Evolutionary conservation across 2,888 invertebrate species (phyloP), one percentile per base, ranked within the genome.

Genomic region (Prosopocoilus inquinatus): DNA sequence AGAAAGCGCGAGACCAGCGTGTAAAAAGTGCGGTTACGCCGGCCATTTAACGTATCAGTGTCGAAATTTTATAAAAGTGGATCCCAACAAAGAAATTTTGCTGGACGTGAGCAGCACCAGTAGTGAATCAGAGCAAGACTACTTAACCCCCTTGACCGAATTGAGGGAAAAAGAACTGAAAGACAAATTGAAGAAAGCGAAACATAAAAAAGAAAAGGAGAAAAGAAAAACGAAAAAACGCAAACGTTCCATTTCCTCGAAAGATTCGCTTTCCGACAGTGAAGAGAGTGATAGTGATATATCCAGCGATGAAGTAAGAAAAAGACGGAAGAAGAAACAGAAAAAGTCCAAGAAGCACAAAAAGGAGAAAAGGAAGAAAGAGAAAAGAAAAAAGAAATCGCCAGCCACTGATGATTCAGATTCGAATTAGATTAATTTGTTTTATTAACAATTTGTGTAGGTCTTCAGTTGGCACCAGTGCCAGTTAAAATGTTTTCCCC

Each of bases 11-110:
- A 81, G 93, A 44, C 89, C 93, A 13, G 92, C 95, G 0, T 96
- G 96, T 74, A 94, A 91, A 75, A 95, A 94, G 78, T 96, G 96
- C 81, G 96, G 96, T 64, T 96, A 96, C 78, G 91, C 94, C 58
- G 96, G 96, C 1, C 96, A 97, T 76, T 82, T 97, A 67, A 96
- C 97, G 9, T 96, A 90, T 76, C 96, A 97, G 74, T 97, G 96
- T 72, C 82, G 96, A 67, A 97, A 97, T 77, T 96, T 96, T 75
- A 87, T 96, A 54, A 93, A 95, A 83, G 86, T 95, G 20, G 94
- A 96, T 72, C 95, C 96, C 0, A 89, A 92, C 71, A 94, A 93
- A 73, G 96, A 95, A 72, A 90, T 92, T 67, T 89, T 96, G 1
- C 76, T 96, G 53, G 96, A 96, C 74, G 92, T 96, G 1, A 94